Percentiles rank a stretch among this genome's conserved stretches.
Conservation (phyloP, 2,797 vertebrate genomes). For the Spheniscus humboldti region DNA sequence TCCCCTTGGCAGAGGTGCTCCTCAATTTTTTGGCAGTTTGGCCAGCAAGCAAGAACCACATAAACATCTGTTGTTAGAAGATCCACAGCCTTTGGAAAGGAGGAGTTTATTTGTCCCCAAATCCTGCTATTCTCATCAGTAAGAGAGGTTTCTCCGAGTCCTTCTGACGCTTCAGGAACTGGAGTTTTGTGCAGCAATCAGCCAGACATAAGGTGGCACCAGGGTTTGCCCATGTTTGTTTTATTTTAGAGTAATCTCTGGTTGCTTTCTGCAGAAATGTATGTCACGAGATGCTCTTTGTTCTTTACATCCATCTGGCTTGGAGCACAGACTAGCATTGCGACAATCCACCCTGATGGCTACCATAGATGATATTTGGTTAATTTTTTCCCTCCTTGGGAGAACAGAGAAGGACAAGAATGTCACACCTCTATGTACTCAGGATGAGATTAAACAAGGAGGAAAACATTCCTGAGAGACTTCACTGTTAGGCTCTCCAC, state of each 20-base stretch:
- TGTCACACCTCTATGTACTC: not conserved
- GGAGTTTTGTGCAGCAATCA: not conserved
- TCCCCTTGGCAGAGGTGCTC: not conserved
- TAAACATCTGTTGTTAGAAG: not conserved
- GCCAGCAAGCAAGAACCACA: not conserved
- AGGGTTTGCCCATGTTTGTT: not conserved
- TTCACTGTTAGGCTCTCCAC: not conserved
- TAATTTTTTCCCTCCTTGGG: not conserved
- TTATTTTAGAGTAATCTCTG: not conserved
- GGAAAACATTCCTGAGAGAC: not conserved
- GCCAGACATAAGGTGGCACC: not conserved
- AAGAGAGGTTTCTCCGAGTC: not conserved
- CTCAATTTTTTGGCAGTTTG: not conserved
- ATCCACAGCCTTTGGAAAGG: not conserved
- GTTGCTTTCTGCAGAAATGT: not conserved
- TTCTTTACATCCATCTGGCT: not conserved
- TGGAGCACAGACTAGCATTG: not conserved
- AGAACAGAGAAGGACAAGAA: not conserved
- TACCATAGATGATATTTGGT: fast-evolving
- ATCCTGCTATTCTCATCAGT: not conserved
- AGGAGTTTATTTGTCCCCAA: not conserved
- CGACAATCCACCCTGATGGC: not conserved
- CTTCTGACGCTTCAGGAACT: not conserved
- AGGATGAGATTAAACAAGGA: not conserved
- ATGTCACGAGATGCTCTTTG: not conserved